Conservation (phyloP, 2,888 invertebrate genomes). For the Himalopsyche kuldschensis region DNA sequence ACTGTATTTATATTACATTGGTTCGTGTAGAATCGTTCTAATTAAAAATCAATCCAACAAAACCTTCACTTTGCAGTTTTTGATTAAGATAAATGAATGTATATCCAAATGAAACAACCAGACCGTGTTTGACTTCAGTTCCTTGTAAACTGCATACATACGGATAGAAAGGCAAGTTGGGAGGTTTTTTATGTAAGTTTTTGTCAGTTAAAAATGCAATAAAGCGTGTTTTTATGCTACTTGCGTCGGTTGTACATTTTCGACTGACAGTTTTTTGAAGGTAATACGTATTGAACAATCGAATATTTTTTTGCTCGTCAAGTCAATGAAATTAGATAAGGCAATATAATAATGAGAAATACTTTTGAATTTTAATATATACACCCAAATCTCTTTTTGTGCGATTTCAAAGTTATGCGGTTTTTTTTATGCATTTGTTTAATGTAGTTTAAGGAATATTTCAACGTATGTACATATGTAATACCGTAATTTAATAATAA, state of each 20-base stretch:
- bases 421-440: too few species aligned
- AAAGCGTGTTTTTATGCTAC: background rate
- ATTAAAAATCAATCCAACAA: too few species aligned
- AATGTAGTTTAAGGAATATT: too few species aligned
- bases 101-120: background rate
- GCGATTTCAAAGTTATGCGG: too few species aligned
- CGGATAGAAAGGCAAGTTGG: background rate
- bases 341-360: background rate
- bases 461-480: too few species aligned
- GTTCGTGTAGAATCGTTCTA: too few species aligned
- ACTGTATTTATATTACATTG: too few species aligned
- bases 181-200: background rate
- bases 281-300: background rate
- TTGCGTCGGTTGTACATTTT: background rate
- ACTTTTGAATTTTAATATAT: background rate
- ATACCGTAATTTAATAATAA: too few species aligned
- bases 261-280: background rate
- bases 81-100: too few species aligned
- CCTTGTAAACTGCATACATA: background rate
- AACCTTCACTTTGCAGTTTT: too few species aligned
- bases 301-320: background rate
- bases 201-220: background rate
- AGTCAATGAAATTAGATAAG: background rate
- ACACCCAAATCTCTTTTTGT: too few species aligned
- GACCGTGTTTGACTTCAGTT: background rate